Percentiles rank a stretch among this genome's conserved stretches.
Conservation (phyloP, 2,797 vertebrate species). For the Microchirus variegatus region DNA sequence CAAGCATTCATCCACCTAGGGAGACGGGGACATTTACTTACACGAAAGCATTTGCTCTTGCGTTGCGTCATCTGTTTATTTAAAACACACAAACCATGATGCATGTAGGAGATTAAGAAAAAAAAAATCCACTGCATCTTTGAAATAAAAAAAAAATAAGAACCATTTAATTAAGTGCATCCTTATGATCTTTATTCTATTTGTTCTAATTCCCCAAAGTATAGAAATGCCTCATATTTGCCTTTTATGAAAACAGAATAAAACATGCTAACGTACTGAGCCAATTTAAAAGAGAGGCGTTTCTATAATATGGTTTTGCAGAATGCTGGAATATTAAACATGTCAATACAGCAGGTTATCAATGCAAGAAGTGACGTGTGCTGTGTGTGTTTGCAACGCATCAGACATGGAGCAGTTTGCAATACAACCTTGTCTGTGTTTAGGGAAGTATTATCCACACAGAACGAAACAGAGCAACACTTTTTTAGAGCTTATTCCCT, state of each 20-base stretch:
- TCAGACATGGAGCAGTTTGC: slow-evolving; percentile 31
- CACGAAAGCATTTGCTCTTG: slow-evolving; percentile 72
- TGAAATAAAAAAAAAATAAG: slow-evolving; percentile 51
- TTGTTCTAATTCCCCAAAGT: slow-evolving; percentile 70
- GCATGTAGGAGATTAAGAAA: slow-evolving; percentile 33
- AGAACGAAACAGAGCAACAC: slow-evolving; percentile 31
- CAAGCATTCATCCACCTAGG: slow-evolving; percentile 71
- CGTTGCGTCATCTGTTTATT: slow-evolving; percentile 78
- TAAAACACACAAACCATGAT: slow-evolving; percentile 60
- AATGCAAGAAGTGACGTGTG: slow-evolving; percentile 56
- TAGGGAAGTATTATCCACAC: slow-evolving; percentile 38
- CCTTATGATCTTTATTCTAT: slow-evolving; percentile 80
- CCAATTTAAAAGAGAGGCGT: slow-evolving; percentile 61
- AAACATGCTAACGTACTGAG: slow-evolving; percentile 69
- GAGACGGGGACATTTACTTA: slow-evolving; percentile 83
- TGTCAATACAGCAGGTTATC: slow-evolving; percentile 47
- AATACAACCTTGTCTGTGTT: slow-evolving; percentile 30
- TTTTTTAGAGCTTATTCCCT: slow-evolving; percentile 43
- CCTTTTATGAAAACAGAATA: slow-evolving; percentile 73
- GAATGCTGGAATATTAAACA: slow-evolving; percentile 57
- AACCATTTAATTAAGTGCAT: slow-evolving; percentile 75
- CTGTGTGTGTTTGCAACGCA: slow-evolving; percentile 44
- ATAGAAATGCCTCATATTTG: slow-evolving; percentile 63
- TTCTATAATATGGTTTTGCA: slow-evolving; percentile 21
- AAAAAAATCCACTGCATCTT: slow-evolving; percentile 61